Evolutionary conservation across 1,140 invertebrate species (phyloP), one percentile per base, ranked within the genome.

Genomic region (Trachelipus rathkii): DNA sequence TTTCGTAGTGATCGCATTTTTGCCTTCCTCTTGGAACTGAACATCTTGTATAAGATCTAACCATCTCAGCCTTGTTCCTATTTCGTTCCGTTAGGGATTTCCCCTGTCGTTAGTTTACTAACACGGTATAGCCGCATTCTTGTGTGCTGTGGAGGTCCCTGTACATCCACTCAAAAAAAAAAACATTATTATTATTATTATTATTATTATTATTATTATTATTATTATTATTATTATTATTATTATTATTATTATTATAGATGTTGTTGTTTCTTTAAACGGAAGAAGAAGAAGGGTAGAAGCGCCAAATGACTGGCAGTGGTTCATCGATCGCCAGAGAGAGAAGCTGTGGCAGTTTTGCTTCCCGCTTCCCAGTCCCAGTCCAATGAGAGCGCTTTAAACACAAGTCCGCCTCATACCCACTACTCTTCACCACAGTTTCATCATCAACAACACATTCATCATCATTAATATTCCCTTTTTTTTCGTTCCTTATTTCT

Each of bases 211-310:
- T 33, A n/a, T 10, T 7, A n/a, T 74, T 43, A 19, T 21, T 15
- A 33, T 75, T 44, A 69, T 66, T 66, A 13, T 19, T 4, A 44
- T 10, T 23, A 10, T 86, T 77, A 82, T 81, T 88, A 33, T 6
- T 33, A 33, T 3, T 3, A 3, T 33, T 33, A 33, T 33, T 33
- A 33, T 33, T 33, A 88, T 90, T 91, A 85, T 90, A 96, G 94
- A 89, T 95, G 93, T 88, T 96, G 94, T 87, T 96, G 96, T 90
- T 96, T 96, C 90, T 94, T 95, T 87, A 90, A 93, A 85, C 95
- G 95, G 91, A 96, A 95, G 92, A 96, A 96, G 91, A 96, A 96
- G 89, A 90, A 89, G 83, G 89, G 89, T 84, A 82, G 87, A 70
- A 75, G 79, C 70, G 82, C 82, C 66, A 84, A 84, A 80, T 84